Evolutionary conservation across 53 echinoderm and acorn worm species (phyloP), one percentile per base, ranked within the genome.

Genomic region (Henricia sp.): DNA sequence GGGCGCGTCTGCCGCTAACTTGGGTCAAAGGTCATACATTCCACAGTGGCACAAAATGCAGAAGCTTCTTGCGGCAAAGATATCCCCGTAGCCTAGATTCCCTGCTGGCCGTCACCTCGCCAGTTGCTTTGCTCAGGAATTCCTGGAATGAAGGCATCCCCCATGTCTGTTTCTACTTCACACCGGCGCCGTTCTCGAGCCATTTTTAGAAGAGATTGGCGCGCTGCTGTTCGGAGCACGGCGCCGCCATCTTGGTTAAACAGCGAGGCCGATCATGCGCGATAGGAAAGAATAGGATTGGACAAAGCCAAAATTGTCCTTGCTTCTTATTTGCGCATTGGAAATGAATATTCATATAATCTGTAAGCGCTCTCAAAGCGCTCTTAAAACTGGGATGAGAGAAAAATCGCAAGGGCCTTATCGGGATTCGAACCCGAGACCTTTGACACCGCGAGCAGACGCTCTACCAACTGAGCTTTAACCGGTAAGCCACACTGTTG

Each of bases 31-130:
- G 73, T 73, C 54, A 52, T 37, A 52, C 32, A 73, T 73, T 73
- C 73, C 54, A 60, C 62, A 34, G 33, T 10, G 32, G 30, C 2
- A 32, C 3, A 32, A 32, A 0, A 10, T 23, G 62, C 62, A 29
- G 6, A 1, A 25, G 17, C 33, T 44, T 44, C 6, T 19, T 21
- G 20, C 50, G 17, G 6, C 23, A 52, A 34, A 52, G 34, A 8
- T n/a, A 52, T 53, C 73, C 52, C 38, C 64, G n/a, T 60, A n/a
- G 80, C 48, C 46, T 27, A 63, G 80, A 80, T 80, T 64, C 80
- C 80, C 80, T 35, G 64, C 80, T 80, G 80, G 62, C 64, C 35
- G 63, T 58, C 80, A 80, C 80, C 50, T 80, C 63, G 13, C 42
- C 77, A 62, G 77, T 63, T 77, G 77, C 62, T 63, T 17, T 50